Percentiles rank a stretch among this genome's conserved stretches.
phyloP scores from a whole-genome alignment of 2,888 invertebrate genomes.

The Sialis lutaria region DNA sequence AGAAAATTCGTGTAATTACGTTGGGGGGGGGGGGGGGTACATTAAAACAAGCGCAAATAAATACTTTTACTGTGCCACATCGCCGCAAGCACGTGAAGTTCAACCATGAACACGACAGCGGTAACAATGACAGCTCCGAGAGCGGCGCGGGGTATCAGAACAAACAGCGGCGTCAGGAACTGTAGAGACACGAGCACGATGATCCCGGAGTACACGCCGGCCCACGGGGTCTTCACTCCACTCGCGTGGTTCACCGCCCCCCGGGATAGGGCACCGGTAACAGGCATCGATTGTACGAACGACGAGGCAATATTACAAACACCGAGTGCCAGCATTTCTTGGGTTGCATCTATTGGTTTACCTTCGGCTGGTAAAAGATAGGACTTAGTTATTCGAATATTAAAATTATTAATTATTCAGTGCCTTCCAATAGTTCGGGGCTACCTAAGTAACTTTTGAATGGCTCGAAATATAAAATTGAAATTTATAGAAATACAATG shows the following conservation, averaged over 20 bases:
- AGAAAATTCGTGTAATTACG: too few relatives aligned
- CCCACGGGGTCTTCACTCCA: slow-evolving; percentile 49
- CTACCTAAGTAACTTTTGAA: too few relatives aligned
- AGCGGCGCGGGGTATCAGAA: slow-evolving; percentile 43
- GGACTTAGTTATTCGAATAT: neutral
- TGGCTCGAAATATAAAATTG: too few relatives aligned
- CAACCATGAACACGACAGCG: slow-evolving; percentile 52
- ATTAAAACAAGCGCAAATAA: slow-evolving; percentile 10
- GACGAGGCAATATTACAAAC: slow-evolving; percentile 46
- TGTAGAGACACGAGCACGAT: slow-evolving; percentile 32
- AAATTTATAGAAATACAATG: too few relatives aligned
- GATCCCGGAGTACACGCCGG: slow-evolving; percentile 43
- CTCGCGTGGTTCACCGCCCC: slow-evolving; percentile 56
- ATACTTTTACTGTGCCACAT: slow-evolving; percentile 49
- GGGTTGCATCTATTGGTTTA: slow-evolving; percentile 44
- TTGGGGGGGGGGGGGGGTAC: too few relatives aligned
- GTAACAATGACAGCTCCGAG: slow-evolving; percentile 54
- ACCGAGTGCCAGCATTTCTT: slow-evolving; percentile 51
- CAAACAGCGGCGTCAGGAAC: slow-evolving; percentile 47
- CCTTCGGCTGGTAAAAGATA: slow-evolving; percentile 30
- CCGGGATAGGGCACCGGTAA: slow-evolving; percentile 39
- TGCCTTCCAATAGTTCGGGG: too few relatives aligned
- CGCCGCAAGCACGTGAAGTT: slow-evolving; percentile 40
- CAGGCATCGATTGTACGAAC: slow-evolving; percentile 50
- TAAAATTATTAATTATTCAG: neutral